phyloP scores from a whole-genome alignment of 2,797 vertebrate species.

The Crenichthys baileyi region DNA sequence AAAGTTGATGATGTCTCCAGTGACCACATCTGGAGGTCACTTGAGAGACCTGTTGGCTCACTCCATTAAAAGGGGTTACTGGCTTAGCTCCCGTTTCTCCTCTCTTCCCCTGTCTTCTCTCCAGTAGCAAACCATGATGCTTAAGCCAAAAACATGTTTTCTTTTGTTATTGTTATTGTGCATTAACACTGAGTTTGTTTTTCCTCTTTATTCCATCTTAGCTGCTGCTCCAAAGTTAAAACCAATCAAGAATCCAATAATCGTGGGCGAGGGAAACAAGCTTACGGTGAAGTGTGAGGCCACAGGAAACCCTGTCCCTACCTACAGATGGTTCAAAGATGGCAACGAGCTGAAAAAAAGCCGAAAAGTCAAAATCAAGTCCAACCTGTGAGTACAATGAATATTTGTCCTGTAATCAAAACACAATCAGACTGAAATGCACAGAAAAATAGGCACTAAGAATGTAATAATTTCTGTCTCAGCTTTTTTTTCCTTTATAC shows the following conservation, averaged over 20 bases:
- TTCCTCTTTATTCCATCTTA: conserved; percentile 61
- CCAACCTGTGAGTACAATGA: conserved; percentile 84
- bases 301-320: conserved; percentile 86
- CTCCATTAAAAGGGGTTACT: conserved; percentile 43
- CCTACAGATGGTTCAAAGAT: conserved; percentile 96
- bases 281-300: conserved; percentile 93
- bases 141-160: conserved; percentile 31
- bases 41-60: conserved; percentile 64
- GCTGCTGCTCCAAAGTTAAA: conserved; percentile 91
- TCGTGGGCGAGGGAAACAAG: conserved; percentile 87
- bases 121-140: conserved; percentile 30
- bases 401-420: conserved; percentile 16
- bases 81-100: conserved; percentile 20
- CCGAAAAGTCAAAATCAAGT: conserved; percentile 90
- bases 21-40: conserved; percentile 79
- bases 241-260: conserved; percentile 87
- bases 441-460: conserved; percentile 2
- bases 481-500: not conserved
- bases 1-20: conserved; percentile 68
- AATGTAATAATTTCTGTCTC: not conserved
- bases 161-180: conserved; percentile 9
- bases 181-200: conserved; percentile 26
- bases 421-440: not conserved
- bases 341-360: conserved; percentile 93
- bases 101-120: conserved; percentile 32